Evolutionary conservation across 2,797 vertebrate species (phyloP).

Genomic region (Squalus acanthias): DNA sequence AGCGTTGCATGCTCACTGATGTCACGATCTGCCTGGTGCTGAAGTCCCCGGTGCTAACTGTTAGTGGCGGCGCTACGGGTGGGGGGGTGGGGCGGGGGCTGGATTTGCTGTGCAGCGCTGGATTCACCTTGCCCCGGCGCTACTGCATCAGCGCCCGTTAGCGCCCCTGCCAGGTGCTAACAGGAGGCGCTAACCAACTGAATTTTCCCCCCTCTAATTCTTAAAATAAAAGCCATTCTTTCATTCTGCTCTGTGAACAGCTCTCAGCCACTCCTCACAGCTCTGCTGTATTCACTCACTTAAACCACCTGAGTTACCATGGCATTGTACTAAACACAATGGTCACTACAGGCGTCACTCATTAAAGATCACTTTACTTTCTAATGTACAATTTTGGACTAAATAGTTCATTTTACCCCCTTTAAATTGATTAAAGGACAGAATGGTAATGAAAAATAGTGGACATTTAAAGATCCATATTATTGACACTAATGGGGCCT

Average conservation of each 20-base stretch:
- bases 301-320: neutral
- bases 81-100: no score
- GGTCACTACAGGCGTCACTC: neutral
- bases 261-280: neutral
- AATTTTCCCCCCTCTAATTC: neutral
- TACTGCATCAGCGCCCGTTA: no score
- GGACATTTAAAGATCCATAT: neutral
- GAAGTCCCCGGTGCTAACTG: no score
- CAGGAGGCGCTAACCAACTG: no score
- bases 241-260: neutral
- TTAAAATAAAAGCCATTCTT: neutral
- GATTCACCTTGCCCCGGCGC: no score
- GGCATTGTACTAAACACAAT: neutral
- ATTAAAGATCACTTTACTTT: neutral
- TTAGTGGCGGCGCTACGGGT: no score
- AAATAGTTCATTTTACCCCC: neutral
- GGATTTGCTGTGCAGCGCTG: no score
- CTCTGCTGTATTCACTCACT: neutral
- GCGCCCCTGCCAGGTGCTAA: no score
- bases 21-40: no score
- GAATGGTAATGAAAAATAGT: neutral
- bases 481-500: neutral
- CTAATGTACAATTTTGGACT: neutral
- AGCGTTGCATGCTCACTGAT: no score
- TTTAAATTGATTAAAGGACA: neutral